Evolutionary conservation across 35 echinoderm and acorn worm species (phyloP), one percentile per base, ranked within the genome.

Genomic region (Patiria miniata): DNA sequence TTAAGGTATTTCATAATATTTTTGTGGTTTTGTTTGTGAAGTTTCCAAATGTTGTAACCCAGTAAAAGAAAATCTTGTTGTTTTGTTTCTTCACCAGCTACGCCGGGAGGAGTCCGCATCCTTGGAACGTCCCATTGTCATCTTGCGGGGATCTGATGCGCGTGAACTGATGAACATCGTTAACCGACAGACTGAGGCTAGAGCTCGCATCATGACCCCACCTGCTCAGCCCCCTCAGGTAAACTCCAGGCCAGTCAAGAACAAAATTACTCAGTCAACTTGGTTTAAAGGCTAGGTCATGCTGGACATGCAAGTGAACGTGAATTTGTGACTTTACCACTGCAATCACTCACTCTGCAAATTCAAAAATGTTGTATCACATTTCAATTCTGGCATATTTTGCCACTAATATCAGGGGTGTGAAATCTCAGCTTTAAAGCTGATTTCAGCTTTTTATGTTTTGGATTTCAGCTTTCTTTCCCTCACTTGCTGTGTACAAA

Each of bases 131-230:
- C 90, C 90, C 4, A 79, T 92, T 22, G 57, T 92, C 9, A 16
- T 82, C 21, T 2, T 92, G 15, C 40, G 39, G 8, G 90, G 90
- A 21, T 39, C 86, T 26, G 83, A 85, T 51, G 90, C 90, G 8
- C 78, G 51, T 36, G 56, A 85, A 34, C 54, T 92, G 90, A 92
- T 92, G 90, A 78, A 81, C 8, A 86, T 92, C n/a, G 83, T 92
- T 38, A 92, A 86, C 55, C 47, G 80, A 34, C 84, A 87, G 53
- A 68, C 57, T 9, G 83, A 61, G 36, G 90, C 90, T 0, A 78
- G 77, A 78, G 90, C 90, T 36, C 59, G 83, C 18, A 92, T 92
- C 69, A 84, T 86, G 39, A 40, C 83, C 15, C 52, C 90, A 6
- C 69, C 84, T 51, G 37, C 69, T 28, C 61, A 51, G 30, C 52